phyloP scores from a whole-genome alignment of 37 sponge, comb jelly and placozoan species.

The Eunapius fragilis region DNA sequence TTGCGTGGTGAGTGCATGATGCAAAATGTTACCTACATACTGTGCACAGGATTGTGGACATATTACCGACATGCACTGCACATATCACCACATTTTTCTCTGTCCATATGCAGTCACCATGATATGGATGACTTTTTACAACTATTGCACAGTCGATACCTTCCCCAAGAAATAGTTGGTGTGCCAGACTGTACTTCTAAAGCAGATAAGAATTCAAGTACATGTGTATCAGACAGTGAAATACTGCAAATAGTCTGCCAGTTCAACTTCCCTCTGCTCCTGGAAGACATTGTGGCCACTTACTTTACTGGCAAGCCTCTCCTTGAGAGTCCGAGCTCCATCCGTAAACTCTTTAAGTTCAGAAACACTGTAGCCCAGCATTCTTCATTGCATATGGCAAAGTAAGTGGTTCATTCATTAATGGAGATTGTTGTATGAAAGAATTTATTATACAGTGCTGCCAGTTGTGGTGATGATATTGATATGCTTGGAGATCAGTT shows the following conservation, averaged over 20 bases:
- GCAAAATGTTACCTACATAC: too few species aligned
- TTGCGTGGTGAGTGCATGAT: too few species aligned
- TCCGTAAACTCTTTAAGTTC: constrained; percentile 74
- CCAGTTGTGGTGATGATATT: constrained; percentile 18
- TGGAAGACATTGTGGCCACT: constrained; percentile 59
- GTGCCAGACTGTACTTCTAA: constrained; percentile 1
- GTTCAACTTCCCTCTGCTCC: constrained; percentile 59
- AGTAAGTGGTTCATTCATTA: not conserved
- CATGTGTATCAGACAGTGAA: not conserved
- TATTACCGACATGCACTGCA: not conserved
- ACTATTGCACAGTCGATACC: constrained; percentile 58
- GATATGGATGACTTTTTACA: constrained; percentile 51
- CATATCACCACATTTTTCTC: not conserved
- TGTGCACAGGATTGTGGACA: too few species aligned
- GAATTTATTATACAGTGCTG: constrained; percentile 13
- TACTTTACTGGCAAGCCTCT: constrained; percentile 80
- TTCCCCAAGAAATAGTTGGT: not conserved
- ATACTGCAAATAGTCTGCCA: constrained; percentile 6
- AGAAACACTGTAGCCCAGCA: not conserved
- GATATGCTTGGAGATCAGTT: constrained; percentile 17
- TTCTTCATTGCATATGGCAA: not conserved
- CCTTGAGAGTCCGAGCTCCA: constrained; percentile 1
- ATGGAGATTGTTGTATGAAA: not conserved
- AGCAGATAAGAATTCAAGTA: not conserved
- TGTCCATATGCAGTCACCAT: constrained; percentile 29